Evolutionary conservation across 2,113 vertebrate genomes (phyloP).

Genomic region (Callocephalon fimbriatum): DNA sequence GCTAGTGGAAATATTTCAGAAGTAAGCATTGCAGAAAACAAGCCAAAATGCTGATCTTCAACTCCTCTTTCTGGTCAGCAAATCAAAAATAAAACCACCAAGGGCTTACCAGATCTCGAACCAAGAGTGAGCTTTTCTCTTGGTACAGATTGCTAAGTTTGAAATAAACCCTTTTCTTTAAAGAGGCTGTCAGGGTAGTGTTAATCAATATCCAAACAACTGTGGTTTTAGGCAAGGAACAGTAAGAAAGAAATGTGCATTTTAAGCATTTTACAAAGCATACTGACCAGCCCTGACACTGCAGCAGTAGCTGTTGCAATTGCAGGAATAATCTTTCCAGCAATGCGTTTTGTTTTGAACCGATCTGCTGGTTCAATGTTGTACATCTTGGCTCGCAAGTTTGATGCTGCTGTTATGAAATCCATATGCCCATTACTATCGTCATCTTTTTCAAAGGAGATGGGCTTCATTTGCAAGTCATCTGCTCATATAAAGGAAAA

Average conservation of each 20-base stretch:
- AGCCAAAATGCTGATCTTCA: not conserved
- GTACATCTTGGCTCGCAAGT: conserved; percentile 94
- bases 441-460: conserved; percentile 95
- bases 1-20: not conserved
- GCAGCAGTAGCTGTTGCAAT: conserved; percentile 98
- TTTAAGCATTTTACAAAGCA: not conserved
- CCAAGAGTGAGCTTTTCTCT: not conserved
- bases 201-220: not conserved
- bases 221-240: not conserved
- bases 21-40: not conserved
- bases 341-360: conserved; percentile 96
- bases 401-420: conserved; percentile 91
- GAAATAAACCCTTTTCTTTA: not conserved
- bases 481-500: conserved; percentile 67
- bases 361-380: conserved; percentile 92
- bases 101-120: not conserved
- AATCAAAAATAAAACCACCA: not conserved
- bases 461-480: conserved; percentile 84
- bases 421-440: conserved; percentile 94
- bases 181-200: not conserved
- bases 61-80: not conserved
- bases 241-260: not conserved
- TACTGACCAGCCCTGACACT: conserved; percentile 92
- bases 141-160: not conserved
- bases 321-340: conserved; percentile 97